Evolutionary conservation across 1,140 invertebrate species (phyloP), one percentile per base, ranked within the genome.

Genomic region (Acromyrmex echinatior): DNA sequence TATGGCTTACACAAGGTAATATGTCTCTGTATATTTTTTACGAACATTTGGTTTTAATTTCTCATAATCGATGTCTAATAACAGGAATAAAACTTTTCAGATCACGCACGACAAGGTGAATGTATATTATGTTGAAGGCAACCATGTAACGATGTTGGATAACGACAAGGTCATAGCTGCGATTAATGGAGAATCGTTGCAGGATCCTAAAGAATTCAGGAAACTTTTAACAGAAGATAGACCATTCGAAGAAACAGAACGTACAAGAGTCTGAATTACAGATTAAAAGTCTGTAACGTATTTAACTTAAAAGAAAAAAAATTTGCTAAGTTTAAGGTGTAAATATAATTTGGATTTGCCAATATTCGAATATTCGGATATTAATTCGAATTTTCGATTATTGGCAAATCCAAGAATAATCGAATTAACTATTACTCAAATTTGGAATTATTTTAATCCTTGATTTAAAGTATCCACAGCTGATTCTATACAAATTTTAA

Each of bases 121-220:
- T n/a, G 82, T 94, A 25, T 49, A 92, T 79, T 77, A 79, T 0
- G 9, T 92, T 0, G 92, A 94, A 90, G 97, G 97, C n/a, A 97
- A 97, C 93, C 97, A 98, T 90, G 92, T 96, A 0, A 96, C 96
- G 16, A 97, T 98, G 90, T 91, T 98, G 81, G 96, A 97, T 31
- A 97, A 97, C 91, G 94, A 95, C 31, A 96, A 97, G 90, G 92
- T 97, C 56, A 95, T 96, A 0, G 94, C 96, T 71, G 96, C 96
- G 9, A 97, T 98, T 51, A 97, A 97, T 39, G 94, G 92, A 1
- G 94, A 95, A n/a, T 87, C 93, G 0, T n/a, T 95, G 0, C 92
- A 94, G 35, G 93, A 94, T 82, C 89, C 87, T 1, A 81, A 90
- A 21, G 76, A 77, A 21, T 95, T 95, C 6, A 94, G 92, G 86